Evolutionary conservation across 2,113 vertebrate species (phyloP).

Genomic region (Hiodon alosoides): DNA sequence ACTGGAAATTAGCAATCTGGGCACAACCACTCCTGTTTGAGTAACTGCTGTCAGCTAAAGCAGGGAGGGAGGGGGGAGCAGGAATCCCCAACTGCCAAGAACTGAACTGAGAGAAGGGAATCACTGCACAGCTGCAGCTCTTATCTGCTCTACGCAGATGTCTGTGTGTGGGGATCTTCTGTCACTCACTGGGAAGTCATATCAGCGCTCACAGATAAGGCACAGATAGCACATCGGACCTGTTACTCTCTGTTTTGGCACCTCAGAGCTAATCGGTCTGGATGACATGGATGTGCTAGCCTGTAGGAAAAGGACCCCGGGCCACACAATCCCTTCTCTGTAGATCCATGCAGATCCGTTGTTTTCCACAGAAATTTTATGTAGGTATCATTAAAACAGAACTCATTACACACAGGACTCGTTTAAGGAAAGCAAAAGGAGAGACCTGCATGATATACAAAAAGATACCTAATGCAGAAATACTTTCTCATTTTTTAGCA

Average conservation of each 20-base stretch:
- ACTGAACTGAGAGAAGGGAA: background rate
- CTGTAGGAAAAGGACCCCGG: background rate
- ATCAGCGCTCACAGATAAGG: background rate
- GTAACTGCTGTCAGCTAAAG: background rate
- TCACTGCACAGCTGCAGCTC: background rate
- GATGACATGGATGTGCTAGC: background rate
- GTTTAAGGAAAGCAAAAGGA: too few species aligned
- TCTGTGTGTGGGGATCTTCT: background rate
- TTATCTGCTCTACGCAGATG: conserved; percentile 21
- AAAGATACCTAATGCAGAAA: too few species aligned
- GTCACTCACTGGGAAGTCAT: background rate
- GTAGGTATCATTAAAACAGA: too few species aligned
- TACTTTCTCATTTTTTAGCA: background rate
- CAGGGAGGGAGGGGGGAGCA: background rate
- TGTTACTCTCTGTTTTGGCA: background rate
- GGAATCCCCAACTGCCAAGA: background rate
- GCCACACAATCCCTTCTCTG: background rate
- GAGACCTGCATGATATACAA: too few species aligned
- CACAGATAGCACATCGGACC: background rate
- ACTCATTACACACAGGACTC: too few species aligned
- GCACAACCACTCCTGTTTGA: background rate
- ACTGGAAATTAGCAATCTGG: conserved; percentile 1
- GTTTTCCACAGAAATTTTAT: too few species aligned
- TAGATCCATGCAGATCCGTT: background rate
- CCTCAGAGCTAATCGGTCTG: background rate